A percentile compares a stretch with the other conserved stretches of the same genome.
phyloP scores from a whole-genome alignment of 2,113 vertebrate genomes.

The Chamaea fasciata region DNA sequence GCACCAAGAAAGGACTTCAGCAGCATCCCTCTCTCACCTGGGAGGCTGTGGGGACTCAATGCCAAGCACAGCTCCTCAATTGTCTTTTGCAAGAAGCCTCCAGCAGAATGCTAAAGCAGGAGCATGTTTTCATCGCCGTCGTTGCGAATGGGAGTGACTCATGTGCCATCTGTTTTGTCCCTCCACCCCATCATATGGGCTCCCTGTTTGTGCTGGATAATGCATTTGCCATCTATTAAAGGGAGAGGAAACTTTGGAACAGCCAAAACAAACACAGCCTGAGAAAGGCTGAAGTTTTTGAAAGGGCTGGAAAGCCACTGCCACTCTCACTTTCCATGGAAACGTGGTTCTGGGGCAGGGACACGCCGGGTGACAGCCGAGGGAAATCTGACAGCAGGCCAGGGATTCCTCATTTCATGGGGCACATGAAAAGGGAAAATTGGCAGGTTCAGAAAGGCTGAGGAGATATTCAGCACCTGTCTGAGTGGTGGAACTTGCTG shows the following conservation, averaged over 20 bases:
- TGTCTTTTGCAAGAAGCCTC: neutral
- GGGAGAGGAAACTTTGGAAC: conserved; percentile 42
- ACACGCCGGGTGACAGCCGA: neutral
- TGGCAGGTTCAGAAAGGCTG: neutral
- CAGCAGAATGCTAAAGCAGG: conserved; percentile 24
- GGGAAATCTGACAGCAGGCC: fast-evolving
- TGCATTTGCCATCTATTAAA: conserved; percentile 47
- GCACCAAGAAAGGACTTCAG: neutral
- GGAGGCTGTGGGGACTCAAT: neutral
- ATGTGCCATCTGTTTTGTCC: conserved; percentile 58
- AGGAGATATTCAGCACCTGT: neutral
- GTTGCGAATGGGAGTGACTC: conserved; percentile 24
- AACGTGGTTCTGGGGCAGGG: neutral
- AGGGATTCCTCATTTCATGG: neutral
- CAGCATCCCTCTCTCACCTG: neutral
- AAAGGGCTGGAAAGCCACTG: neutral
- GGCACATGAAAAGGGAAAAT: neutral
- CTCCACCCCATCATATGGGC: neutral
- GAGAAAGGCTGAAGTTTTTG: neutral
- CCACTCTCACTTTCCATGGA: neutral
- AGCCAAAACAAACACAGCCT: conserved; percentile 53
- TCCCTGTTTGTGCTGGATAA: conserved; percentile 46
- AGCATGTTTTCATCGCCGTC: neutral
- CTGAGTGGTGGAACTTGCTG: neutral
- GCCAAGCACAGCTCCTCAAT: neutral